Conservation (phyloP, 2,888 invertebrate species). For the Chymomyza fuscimana region DNA sequence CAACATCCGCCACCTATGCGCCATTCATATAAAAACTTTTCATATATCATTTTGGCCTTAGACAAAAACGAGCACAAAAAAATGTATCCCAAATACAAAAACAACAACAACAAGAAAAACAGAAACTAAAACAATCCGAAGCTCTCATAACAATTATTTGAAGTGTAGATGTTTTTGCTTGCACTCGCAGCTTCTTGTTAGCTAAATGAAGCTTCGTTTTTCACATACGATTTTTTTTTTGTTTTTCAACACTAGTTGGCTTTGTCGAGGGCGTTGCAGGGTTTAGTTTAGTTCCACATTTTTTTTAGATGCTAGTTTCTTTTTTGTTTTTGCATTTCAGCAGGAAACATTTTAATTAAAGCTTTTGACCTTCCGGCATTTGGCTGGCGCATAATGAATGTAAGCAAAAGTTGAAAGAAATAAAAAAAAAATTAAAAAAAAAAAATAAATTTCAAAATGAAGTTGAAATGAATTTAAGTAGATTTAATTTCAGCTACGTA, state of each 20-base stretch:
- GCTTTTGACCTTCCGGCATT: constrained; percentile 26
- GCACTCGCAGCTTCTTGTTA: neutral
- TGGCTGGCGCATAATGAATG: constrained; percentile 14
- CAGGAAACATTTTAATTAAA: constrained; percentile 29
- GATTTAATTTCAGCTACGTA: neutral
- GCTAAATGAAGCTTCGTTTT: constrained; percentile 6
- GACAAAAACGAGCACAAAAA: neutral
- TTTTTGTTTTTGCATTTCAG: constrained; percentile 3
- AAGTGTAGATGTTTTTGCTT: constrained; percentile 6
- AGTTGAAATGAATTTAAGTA: neutral
- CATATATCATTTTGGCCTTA: constrained; percentile 14
- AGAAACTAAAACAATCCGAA: neutral
- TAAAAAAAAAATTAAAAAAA: neutral
- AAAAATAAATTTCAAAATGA: neutral
- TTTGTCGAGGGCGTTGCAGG: constrained; percentile 24
- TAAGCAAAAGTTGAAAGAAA: neutral
- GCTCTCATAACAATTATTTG: constrained; percentile 22
- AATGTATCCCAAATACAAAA: neutral
- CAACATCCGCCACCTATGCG: neutral
- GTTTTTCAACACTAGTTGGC: constrained; percentile 16
- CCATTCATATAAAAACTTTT: constrained; percentile 16
- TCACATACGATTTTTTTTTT: constrained; percentile 7
- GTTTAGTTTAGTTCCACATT: constrained; percentile 3
- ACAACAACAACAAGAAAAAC: neutral
- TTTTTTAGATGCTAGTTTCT: neutral